A percentile compares a stretch with the other conserved stretches of the same genome.
phyloP scores from a whole-genome alignment of 2,113 vertebrate genomes.

The Oxyruncus cristatus region DNA sequence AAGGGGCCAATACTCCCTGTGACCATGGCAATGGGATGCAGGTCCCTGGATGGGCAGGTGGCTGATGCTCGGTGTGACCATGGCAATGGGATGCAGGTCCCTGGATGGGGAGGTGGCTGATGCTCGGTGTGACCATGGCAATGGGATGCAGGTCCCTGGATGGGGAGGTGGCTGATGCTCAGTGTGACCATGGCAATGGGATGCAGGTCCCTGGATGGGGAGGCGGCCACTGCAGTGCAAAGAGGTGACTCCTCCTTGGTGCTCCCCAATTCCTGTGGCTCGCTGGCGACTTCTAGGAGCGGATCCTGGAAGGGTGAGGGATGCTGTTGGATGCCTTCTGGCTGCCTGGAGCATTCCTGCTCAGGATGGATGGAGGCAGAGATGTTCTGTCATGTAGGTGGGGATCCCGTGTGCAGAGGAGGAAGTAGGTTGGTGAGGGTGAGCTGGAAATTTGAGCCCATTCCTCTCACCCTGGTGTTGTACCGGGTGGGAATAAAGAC shows the following conservation, averaged over 20 bases:
- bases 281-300: accelerated
- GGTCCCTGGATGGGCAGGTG: background rate
- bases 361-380: background rate
- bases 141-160: background rate
- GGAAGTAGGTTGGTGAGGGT: background rate
- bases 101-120: accelerated
- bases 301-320: background rate
- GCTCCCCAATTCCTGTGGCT: background rate
- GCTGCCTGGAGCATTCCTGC: background rate
- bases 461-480: background rate
- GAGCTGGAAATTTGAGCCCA: background rate
- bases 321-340: background rate
- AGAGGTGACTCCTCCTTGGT: background rate
- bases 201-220: background rate
- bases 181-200: accelerated
- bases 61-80: too few species aligned
- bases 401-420: background rate
- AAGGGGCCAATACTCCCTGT: accelerated
- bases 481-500: background rate
- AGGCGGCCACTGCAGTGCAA: background rate
- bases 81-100: background rate
- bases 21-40: background rate
- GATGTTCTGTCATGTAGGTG: accelerated
- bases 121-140: background rate
- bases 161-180: accelerated